These are phyloP conservation scores for Hydrotaea diabolus DNA, from an alignment of 2,888 invertebrate genomes.

Conservation along the genomic window DNA sequence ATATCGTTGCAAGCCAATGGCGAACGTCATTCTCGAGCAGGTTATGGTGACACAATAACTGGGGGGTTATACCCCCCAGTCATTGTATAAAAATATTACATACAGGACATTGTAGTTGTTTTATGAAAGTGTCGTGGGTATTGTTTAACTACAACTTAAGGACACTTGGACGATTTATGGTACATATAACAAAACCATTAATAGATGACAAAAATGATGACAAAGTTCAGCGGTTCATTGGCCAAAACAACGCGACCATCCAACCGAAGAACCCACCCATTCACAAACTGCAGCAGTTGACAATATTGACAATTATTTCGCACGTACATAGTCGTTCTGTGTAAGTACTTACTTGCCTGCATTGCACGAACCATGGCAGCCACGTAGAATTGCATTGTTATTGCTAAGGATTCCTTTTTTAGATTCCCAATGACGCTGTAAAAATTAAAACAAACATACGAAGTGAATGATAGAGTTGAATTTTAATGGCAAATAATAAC, in stretches of 20 bases:
- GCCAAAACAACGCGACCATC: background rate
- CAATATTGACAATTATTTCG: slow-evolving; percentile 29
- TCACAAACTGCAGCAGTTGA: background rate
- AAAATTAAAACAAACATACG: slow-evolving; percentile 13
- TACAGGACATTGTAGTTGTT: too few relatives aligned
- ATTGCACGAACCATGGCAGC: background rate
- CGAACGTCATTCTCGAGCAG: too few relatives aligned
- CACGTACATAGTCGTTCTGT: background rate
- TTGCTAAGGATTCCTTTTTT: slow-evolving; percentile 3
- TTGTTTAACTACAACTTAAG: background rate
- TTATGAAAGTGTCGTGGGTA: too few relatives aligned
- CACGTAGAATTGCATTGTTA: background rate
- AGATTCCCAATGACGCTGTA: slow-evolving; percentile 30
- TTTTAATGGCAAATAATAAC: slow-evolving; percentile 21
- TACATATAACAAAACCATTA: background rate
- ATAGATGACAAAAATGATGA: slow-evolving; percentile 16
- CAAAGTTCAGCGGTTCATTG: background rate
- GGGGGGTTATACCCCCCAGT: too few relatives aligned
- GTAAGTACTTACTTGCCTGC: slow-evolving; percentile 16
- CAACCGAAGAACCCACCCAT: background rate
- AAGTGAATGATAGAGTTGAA: slow-evolving; percentile 15
- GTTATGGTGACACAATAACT: too few relatives aligned
- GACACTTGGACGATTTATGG: slow-evolving; percentile 14
- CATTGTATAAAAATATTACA: too few relatives aligned
- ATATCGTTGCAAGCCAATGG: too few relatives aligned